Base-by-base conservation (phyloP, 2,888 invertebrate species). In the Ceramica pisi region DNA sequence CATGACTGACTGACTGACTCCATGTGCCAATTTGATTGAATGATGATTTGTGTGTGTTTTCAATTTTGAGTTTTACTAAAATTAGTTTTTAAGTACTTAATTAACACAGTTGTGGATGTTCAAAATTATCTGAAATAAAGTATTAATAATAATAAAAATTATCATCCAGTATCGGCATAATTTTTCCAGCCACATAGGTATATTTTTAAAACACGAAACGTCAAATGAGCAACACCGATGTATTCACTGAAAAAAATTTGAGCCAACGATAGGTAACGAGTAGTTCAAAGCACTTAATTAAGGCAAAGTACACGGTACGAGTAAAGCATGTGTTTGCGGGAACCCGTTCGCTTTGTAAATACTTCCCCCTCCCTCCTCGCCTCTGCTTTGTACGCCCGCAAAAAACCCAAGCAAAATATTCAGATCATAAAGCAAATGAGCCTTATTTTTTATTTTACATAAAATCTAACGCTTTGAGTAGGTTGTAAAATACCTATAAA, bases 281-380 rank as follows among this genome's bases (percentile, higher is more conserved):
- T 73, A 73, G 68, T 68, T 68, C 14, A 56, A 67, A 80, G 51
- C 61, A 80, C 73, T 80, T 84, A 83, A 84, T 84, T 82, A 83
- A 71, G 63, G 61, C 61, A 9, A 23, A 72, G 53, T 65, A 60
- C n/a, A 59, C 14, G 12, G 12, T 61, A 55, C 48, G 31, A 41
- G 14, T 14, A 41, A 35, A 57, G 61, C 68, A 71, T 65, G 61
- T 75, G 74, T 82, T 72, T 74, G 74, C 59, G 55, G 46, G 26
- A 71, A 60, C 35, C 64, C 64, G 71, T 68, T 67, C 48, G 57
- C 74, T 71, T 73, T 69, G 70, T 70, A 71, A 83, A 77, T 63
- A 72, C 48, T 16, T 44, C 23, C 38, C 6, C 41, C 41, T 41
- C 14, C 5, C 41, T 41, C 14, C 14, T 41, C 35, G 10, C 35